Base-by-base conservation (phyloP, 2,113 vertebrate species). In the Penelope pileata region DNA sequence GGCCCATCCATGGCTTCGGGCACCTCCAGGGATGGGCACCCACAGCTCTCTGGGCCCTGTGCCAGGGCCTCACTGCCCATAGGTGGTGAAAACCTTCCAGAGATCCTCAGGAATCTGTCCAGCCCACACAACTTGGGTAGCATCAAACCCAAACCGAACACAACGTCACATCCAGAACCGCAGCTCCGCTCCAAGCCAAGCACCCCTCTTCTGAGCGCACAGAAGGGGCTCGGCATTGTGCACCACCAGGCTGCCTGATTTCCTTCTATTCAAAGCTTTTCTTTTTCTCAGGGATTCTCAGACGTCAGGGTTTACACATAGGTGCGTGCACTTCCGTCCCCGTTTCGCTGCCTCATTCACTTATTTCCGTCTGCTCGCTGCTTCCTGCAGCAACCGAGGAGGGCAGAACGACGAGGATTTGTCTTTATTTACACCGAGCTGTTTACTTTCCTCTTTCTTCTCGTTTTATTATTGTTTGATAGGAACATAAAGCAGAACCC, bases 51-150 rank as follows among this genome's bases (percentile, higher is more conserved):
- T n/a, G n/a, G n/a, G n/a, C n/a, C n/a, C n/a, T n/a, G n/a, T n/a
- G n/a, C n/a, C n/a, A n/a, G n/a, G n/a, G n/a, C n/a, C n/a, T n/a
- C n/a, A n/a, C n/a, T n/a, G n/a, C n/a, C n/a, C n/a, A n/a, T n/a
- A 4, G 1, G 18, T 0, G 29, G 43, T 4, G 9, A 7, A 30
- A 62, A 7, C 18, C 14, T 36, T 21, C 73, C 83, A 4, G 62
- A 32, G 30, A 56, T 36, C 50, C 56, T 36, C 36, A 34, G 5
- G 0, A 17, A 26, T 3, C 12, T 6, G 3, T 0, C 86, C 53
- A 42, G 2, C 45, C 15, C 56, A 6, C 9, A 0, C 0, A 0
- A 12, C 6, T 0, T 2, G 0, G 0, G 1, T 1, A 2, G 18
- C 1, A 10, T 30, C 62, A 14, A 50, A 14, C 47, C 78, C 14